Evolutionary conservation across 2,888 invertebrate genomes (phyloP), one percentile per base, ranked within the genome.

Genomic region (Acleris cristana): DNA sequence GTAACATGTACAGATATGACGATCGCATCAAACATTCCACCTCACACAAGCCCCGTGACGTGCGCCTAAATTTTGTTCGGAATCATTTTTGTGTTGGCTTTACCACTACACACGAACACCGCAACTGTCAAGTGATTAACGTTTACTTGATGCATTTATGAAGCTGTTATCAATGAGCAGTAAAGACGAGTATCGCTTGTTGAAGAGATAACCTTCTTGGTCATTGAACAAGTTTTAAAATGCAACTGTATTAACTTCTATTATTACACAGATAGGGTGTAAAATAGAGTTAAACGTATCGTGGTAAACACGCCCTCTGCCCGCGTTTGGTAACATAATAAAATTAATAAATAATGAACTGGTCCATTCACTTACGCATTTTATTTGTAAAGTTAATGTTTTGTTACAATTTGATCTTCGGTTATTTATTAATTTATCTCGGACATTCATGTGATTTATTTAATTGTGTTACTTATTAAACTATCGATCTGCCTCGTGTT

Each of bases 301-400:
- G 45, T 69, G 60, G 56, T 52, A 26, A 51, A 26, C 66, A 64
- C 66, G 66, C 69, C 62, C 69, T 56, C 48, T 48, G 65, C 63
- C 44, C n/a, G 61, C 61, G 66, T 51, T 34, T 34, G 34, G 10
- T 34, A 34, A 34, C 10, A 34, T 61, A 51, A 60, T 79, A 78
- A 18, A 14, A 79, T 80, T n/a, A n/a, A n/a, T n/a, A n/a, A n/a
- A 83, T 84, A 84, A 86, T 82, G 84, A 80, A 80, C 82, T 79
- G 81, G 78, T 79, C 77, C 79, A 75, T 73, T 77, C 81, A 79
- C 76, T 83, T 79, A 77, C 23, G 26, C 80, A 80, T 59, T 58
- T 61, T 49, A 69, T 69, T 61, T 64, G 63, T 68, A 54, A 30
- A 53, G 55, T 64, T 59, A 68, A 64, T 68, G 69, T 62, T 56